Conservation (phyloP, 1,140 invertebrate species). For the Aleiodes sp. region DNA sequence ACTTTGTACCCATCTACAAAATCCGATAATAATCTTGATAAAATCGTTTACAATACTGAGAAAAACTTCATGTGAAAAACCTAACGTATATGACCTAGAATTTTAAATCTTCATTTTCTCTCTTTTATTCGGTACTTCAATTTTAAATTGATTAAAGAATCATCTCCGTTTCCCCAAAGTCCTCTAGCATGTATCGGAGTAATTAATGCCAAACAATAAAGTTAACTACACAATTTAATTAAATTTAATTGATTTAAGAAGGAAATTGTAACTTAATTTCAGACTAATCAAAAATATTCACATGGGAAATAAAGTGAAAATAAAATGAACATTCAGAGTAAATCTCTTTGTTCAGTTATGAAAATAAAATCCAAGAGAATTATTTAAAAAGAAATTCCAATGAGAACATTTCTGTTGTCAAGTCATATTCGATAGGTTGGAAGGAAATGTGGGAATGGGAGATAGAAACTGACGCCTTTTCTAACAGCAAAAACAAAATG, state of each 20-base stretch:
- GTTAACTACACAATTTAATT: not conserved
- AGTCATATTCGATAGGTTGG: too few species aligned
- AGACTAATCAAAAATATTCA: too few species aligned
- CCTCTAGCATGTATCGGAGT: not conserved
- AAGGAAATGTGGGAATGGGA: too few species aligned
- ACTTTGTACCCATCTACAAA: not conserved
- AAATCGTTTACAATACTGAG: not conserved
- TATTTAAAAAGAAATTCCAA: too few species aligned
- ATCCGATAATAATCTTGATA: not conserved
- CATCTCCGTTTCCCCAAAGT: not conserved
- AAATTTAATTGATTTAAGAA: not conserved
- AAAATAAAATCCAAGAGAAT: too few species aligned
- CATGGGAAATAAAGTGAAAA: too few species aligned
- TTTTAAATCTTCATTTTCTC: too few species aligned
- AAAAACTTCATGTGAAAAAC: not conserved
- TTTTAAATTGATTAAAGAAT: not conserved
- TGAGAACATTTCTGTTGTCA: too few species aligned
- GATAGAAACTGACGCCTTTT: too few species aligned
- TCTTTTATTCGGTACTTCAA: not conserved
- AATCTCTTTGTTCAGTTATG: too few species aligned
- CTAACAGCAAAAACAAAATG: not conserved
- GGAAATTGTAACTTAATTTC: too few species aligned
- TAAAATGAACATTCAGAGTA: too few species aligned
- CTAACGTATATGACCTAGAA: not conserved
- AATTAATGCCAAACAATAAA: not conserved